Evolutionary conservation across 2,888 invertebrate genomes (phyloP), one percentile per base, ranked within the genome.

Genomic region (Cataglyphis altisquamis): DNA sequence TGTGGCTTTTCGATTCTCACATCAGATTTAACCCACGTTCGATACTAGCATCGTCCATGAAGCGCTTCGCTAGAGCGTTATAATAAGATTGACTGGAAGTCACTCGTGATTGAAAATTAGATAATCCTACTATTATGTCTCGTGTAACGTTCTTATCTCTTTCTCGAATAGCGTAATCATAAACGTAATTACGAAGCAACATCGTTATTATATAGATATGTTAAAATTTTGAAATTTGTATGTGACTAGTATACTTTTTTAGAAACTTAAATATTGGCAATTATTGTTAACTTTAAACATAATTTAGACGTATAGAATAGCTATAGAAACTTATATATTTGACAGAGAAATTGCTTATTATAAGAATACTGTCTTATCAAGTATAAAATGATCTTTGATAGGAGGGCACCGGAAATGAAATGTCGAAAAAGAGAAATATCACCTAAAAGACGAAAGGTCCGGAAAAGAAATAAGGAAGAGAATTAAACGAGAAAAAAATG

Each of bases 61-160:
- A 41, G 41, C 36, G 41, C n/a, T 41, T 82, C 55, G 77, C 48
- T 75, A 63, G 63, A 66, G 64, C 64, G 55, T 74, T 81, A 75
- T 74, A 82, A 74, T 82, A 82, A 82, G 64, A 64, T 82, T 82
- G 55, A 82, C 32, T 66, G 41, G 1, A 12, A 77, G n/a, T 77
- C 29, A 36, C 52, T 67, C 39, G 29, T 68, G 68, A 77, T 77
- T 77, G 29, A n/a, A 77, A 78, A 70, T 78, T 78, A 78, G 55
- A 78, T 78, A 41, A 78, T 78, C 70, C n/a, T 21, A 32, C 57
- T 32, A 21, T 74, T 41, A 78, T 82, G 45, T 41, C 78, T 57
- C 45, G 32, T 39, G 8, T 25, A 63, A 41, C 39, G 41, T 15
- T 41, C 62, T 63, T 29, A 63, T 29, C 18, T 25, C 25, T 32